phyloP scores from a whole-genome alignment of 2,113 vertebrate genomes.

The Phaethon lepturus region DNA sequence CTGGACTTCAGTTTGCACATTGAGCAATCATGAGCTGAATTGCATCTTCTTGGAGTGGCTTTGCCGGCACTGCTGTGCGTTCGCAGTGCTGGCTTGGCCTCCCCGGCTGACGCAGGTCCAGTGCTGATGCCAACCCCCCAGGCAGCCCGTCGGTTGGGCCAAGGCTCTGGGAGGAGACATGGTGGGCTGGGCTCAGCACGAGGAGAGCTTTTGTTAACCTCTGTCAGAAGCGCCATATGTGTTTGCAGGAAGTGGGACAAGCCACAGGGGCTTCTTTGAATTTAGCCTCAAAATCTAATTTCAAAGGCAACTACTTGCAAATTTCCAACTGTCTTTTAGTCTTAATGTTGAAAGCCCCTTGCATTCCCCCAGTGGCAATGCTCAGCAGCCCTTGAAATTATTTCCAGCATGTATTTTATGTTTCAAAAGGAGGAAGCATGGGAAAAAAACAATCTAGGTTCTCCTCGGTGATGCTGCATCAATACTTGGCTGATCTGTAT shows the following conservation, averaged over 20 bases:
- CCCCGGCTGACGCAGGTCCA: neutral
- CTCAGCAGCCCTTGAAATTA: constrained; percentile 76
- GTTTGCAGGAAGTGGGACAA: neutral
- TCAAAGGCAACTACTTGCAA: constrained; percentile 52
- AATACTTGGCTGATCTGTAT: constrained; percentile 59
- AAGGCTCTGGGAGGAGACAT: neutral
- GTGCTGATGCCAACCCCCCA: accelerated
- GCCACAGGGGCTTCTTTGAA: neutral
- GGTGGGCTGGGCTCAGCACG: neutral
- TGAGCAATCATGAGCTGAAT: neutral
- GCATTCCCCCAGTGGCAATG: constrained; percentile 55
- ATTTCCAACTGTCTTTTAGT: constrained; percentile 60
- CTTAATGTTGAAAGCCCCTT: constrained; percentile 54
- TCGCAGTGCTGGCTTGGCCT: neutral
- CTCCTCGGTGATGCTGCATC: constrained; percentile 52
- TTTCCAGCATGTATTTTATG: constrained; percentile 68
- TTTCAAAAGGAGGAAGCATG: constrained; percentile 57
- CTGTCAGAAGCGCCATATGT: accelerated
- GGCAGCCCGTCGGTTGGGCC: accelerated
- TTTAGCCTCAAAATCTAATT: constrained; percentile 53
- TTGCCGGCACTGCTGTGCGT: neutral
- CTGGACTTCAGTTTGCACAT: neutral
- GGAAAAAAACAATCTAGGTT: constrained; percentile 49
- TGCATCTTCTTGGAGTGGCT: neutral
- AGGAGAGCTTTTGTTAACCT: neutral